A percentile compares a stretch with the other conserved stretches of the same genome.
Evolutionary conservation across 2,888 invertebrate species (phyloP).

Genomic region (Biston stratarius): DNA sequence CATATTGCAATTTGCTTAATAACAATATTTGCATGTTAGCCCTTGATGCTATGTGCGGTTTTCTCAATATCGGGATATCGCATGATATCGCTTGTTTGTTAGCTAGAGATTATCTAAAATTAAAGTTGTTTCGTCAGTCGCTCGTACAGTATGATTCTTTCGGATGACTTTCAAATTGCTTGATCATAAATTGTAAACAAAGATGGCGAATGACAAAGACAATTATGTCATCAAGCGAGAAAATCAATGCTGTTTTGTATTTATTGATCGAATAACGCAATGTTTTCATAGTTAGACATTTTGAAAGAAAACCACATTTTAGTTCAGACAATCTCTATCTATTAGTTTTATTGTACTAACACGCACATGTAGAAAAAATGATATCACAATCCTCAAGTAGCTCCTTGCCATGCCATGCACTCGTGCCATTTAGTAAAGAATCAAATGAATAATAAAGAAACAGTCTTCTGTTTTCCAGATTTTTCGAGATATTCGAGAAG

Average conservation of each 20-base stretch:
- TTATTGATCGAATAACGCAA: no score
- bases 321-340: neutral
- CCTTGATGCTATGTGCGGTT: neutral
- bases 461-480: conserved; percentile 83
- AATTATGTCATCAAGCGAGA: no score
- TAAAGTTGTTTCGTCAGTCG: neutral
- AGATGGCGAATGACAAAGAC: no score
- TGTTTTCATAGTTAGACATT: no score
- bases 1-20: neutral
- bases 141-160: neutral
- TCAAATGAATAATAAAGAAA: conserved; percentile 31
- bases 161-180: no score
- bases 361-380: neutral
- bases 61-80: no score
- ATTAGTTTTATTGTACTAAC: neutral
- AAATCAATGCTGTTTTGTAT: no score
- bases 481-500: conserved; percentile 99
- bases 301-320: no score
- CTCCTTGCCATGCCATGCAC: neutral
- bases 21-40: conserved; percentile 1
- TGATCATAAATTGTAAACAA: no score
- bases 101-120: neutral
- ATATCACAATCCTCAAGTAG: neutral
- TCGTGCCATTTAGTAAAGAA: conserved; percentile 6
- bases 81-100: neutral